Percentiles rank a stretch among this genome's conserved stretches.
Evolutionary conservation across 1,140 invertebrate genomes (phyloP).

Genomic region (Dinoponera quadriceps): DNA sequence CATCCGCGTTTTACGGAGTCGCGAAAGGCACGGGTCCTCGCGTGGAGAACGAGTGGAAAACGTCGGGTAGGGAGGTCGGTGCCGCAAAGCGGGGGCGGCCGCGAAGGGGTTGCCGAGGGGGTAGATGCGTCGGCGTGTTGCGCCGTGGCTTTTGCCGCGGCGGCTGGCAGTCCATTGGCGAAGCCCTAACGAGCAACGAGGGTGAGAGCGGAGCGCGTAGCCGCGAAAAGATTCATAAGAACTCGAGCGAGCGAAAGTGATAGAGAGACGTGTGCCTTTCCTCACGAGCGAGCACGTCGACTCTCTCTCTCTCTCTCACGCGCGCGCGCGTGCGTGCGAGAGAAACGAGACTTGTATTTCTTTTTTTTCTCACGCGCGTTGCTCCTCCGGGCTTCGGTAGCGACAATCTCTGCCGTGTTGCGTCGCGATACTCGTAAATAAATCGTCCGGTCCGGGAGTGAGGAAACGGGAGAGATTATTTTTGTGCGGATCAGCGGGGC

Average conservation of each 20-base stretch:
- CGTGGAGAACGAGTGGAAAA: conserved; percentile 28
- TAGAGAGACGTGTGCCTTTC: conserved; percentile 46
- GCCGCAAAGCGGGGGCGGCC: conserved; percentile 63
- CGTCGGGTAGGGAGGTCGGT: conserved; percentile 63
- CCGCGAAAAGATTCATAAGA: conserved; percentile 46
- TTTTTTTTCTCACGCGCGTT: neutral
- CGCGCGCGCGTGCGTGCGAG: neutral
- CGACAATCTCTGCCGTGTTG: neutral
- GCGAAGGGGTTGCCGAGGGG: conserved; percentile 56
- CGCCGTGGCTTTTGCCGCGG: conserved; percentile 80
- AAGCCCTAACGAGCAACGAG: conserved; percentile 80
- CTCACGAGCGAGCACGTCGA: neutral
- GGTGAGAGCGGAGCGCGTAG: conserved; percentile 64
- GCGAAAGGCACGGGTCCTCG: conserved; percentile 48
- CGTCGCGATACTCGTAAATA: neutral
- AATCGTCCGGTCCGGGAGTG: neutral
- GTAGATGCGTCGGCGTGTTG: conserved; percentile 81
- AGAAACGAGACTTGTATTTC: neutral
- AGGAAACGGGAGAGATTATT: conserved; percentile 5
- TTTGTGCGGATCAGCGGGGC: conserved; percentile 2
- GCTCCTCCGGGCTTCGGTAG: conserved; percentile 1
- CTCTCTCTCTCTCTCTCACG: too few species aligned
- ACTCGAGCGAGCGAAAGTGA: conserved; percentile 48
- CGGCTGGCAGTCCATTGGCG: conserved; percentile 80
- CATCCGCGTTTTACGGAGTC: conserved; percentile 37